Evolutionary conservation across 2,113 vertebrate genomes (phyloP), one percentile per base, ranked within the genome.

Genomic region (Semnopithecus entellus): DNA sequence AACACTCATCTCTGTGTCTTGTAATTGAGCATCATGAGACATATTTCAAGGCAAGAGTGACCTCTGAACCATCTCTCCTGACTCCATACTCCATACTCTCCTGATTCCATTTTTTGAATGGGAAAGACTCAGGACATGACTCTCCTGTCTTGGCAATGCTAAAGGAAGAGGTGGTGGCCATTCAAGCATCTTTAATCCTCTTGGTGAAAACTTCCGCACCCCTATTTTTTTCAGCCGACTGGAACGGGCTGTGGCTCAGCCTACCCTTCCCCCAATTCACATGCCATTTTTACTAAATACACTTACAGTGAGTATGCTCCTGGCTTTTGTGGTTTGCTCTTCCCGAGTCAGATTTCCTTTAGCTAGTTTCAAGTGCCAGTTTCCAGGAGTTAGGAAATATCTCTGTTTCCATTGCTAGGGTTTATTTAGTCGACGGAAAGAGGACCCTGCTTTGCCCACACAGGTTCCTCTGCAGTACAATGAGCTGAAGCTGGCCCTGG

Each of bases 401-500:
- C 99, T 99, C 99, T 99, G 99, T 99, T 98, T 98, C 97, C 99
- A 98, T 98, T 98, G 98, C 98, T 99, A 99, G 99, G 99, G 99
- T 98, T 99, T 99, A 98, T 99, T 99, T 99, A 99, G 99, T 95
- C 99, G 99, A 97, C 99, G 99, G 95, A 99, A 99, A 97, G 99
- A 99, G 98, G 99, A 99, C 98, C 99, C 99, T 98, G 98, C 99
- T 98, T 99, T 99, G 92, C 99, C 99, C 98, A 99, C 99, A 97
- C 99, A 99, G 98, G 99, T 99, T 98, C 99, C 99, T 96, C 98
- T 99, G 99, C 99, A 99, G 98, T 99, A 99, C 99, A 99, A 99
- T 96, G 99, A 99, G 98, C 99, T 99, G 99, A 99, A 99, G 98
- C 97, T 98, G 86, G 99, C 99, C 23, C 98, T 99, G 99, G 99